A percentile compares a stretch with the other conserved stretches of the same genome.
phyloP scores from a whole-genome alignment of 2,888 invertebrate genomes.

The Lasioglossum pauxillum region DNA sequence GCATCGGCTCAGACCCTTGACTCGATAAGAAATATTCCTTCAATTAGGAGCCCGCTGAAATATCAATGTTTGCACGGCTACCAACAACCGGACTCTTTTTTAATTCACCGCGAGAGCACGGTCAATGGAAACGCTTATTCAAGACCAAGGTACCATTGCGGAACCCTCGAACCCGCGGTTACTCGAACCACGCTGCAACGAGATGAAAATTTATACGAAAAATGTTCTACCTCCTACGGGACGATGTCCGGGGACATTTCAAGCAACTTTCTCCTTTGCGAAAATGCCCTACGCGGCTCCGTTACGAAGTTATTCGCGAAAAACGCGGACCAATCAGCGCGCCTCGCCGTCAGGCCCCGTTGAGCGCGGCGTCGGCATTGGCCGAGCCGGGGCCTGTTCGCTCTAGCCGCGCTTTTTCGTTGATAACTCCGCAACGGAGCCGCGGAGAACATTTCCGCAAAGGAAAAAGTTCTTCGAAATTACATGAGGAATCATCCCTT shows the following conservation, averaged over 20 bases:
- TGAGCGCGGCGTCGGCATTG: too few species aligned
- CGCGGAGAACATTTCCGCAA: background rate
- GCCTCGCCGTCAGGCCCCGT: too few species aligned
- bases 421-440: background rate
- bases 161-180: background rate
- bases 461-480: background rate
- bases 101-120: conserved; percentile 42
- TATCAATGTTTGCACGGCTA: conserved; percentile 72
- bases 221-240: too few species aligned
- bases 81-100: conserved; percentile 44
- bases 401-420: background rate
- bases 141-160: background rate
- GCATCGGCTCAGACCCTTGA: conserved; percentile 72
- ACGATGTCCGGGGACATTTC: background rate
- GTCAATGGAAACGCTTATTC: conserved; percentile 3
- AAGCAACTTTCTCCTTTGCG: too few species aligned
- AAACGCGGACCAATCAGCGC: background rate
- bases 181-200: background rate
- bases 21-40: conserved; percentile 80
- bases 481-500: background rate
- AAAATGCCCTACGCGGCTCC: background rate
- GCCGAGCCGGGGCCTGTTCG: too few species aligned
- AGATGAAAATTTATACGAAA: background rate
- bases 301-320: background rate
- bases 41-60: conserved; percentile 77